Base-by-base conservation (phyloP, 1,140 invertebrate species). In the Agrypnia vestita region DNA sequence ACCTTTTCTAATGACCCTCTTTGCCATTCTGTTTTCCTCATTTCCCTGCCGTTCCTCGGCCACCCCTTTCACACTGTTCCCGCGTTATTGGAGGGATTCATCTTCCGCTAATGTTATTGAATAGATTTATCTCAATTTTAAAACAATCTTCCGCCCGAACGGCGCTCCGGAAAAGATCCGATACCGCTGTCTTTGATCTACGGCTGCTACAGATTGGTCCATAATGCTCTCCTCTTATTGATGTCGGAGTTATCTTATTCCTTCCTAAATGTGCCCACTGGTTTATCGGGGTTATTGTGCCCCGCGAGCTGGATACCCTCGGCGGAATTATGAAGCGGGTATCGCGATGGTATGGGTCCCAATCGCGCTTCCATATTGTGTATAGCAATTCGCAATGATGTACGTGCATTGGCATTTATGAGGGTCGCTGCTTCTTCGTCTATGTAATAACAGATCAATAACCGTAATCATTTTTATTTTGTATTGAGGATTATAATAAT, bases 91-190 rank as follows among this genome's bases (percentile, higher is more conserved):
- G 8, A n/a, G 61, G 35, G n/a, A 64, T 64, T 64, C 61, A 43
- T 64, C 61, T 43, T n/a, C 9, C 19, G 61, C 61, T 13, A 13
- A 35, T 25, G 19, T 35, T 64, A 64, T 64, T 64, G 61, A 64
- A 43, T 43, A 64, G 19, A 64, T 64, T 64, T n/a, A 43, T 64
- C 61, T 64, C 35, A 64, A 64, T 64, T 64, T 43, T 64, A 51
- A 51, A 51, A 15, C 49, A 15, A 51, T 51, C 49, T 15, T 51
- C 11, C 25, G 25, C 25, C 25, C 25, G 25, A 15, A 15, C 8
- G 49, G 49, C 11, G 49, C 49, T 15, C 49, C 49, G 49, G 11
- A 35, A 35, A 35, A 12, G 49, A 51, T 51, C 49, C 49, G 49
- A 51, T 15, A 51, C n/a, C 49, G 0, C 49, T 51, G 49, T 8